Evolutionary conservation across 2,113 vertebrate species (phyloP).

Genomic region (Mesitornis unicolor): DNA sequence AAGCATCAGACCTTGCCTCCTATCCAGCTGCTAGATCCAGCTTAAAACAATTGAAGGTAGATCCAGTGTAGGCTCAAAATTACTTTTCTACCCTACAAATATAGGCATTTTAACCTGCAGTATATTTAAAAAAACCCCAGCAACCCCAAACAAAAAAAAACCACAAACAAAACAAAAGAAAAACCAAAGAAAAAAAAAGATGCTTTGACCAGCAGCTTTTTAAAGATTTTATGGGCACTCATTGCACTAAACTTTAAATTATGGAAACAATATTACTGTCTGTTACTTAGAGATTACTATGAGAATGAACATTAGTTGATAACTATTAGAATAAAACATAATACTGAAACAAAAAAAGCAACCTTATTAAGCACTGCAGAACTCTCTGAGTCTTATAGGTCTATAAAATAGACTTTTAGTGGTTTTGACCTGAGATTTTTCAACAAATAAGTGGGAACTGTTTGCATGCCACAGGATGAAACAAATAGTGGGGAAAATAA

Average conservation of each 20-base stretch:
- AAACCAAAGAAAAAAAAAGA: neutral
- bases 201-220: neutral
- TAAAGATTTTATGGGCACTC: neutral
- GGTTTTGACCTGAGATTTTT: neutral
- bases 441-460: neutral
- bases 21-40: neutral
- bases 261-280: neutral
- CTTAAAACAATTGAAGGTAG: neutral
- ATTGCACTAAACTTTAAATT: neutral
- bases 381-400: neutral
- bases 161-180: neutral
- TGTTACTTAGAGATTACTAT: neutral
- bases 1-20: neutral
- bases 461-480: neutral
- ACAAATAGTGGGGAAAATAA: neutral
- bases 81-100: neutral
- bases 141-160: neutral
- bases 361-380: neutral
- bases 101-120: neutral
- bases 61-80: neutral
- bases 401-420: neutral
- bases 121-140: conserved; percentile 16
- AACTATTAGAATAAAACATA: neutral
- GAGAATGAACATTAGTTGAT: neutral
- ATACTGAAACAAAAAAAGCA: neutral